Base-by-base conservation (phyloP, 2,113 vertebrate species). In the Phaethon lepturus region DNA sequence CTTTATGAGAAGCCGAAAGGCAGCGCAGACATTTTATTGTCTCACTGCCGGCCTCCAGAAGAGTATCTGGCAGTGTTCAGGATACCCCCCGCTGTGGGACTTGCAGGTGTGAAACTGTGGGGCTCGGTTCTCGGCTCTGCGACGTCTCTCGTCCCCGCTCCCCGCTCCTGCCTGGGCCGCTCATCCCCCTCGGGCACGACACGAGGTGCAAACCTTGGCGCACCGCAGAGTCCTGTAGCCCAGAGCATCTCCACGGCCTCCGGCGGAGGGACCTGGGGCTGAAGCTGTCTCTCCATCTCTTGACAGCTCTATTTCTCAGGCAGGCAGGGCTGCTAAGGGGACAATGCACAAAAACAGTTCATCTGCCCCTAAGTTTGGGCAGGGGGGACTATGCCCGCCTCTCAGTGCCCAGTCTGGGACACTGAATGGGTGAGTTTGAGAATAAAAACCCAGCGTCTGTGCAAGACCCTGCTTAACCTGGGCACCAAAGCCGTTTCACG, bases 171-270 rank as follows among this genome's bases (percentile, higher is more conserved):
- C 23, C 40, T 40, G n/a, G 5, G 26, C 83, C 52, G 40, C 0
- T 1, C 8, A 2, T 23, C 4, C 15, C 29, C 47, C 22, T n/a
- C 2, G 0, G 62, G 60, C 40, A 49, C 1, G 24, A 29, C 68
- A 56, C 60, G n/a, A 75, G 68, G 56, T 44, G 81, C 62, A 82
- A 72, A 68, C 44, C 69, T 42, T 49, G 45, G 28, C 1, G 0
- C 9, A 3, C 11, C 6, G 0, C 63, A 19, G 60, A 6, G 18
- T 35, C 45, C 13, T 0, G 0, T 0, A 11, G 24, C 28, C 23
- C 1, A 1, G 19, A 77, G 56, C 42, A 33, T 29, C 63, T 47
- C 66, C 44, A 11, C 1, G 0, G 33, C 7, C 67, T 26, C 55
- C 22, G 22, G 11, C 35, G 44, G 25, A 77, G 19, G 9, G 15